Evolutionary conservation across 2,797 vertebrate genomes (phyloP), one percentile per base, ranked within the genome.

Genomic region (Coluber constrictor): DNA sequence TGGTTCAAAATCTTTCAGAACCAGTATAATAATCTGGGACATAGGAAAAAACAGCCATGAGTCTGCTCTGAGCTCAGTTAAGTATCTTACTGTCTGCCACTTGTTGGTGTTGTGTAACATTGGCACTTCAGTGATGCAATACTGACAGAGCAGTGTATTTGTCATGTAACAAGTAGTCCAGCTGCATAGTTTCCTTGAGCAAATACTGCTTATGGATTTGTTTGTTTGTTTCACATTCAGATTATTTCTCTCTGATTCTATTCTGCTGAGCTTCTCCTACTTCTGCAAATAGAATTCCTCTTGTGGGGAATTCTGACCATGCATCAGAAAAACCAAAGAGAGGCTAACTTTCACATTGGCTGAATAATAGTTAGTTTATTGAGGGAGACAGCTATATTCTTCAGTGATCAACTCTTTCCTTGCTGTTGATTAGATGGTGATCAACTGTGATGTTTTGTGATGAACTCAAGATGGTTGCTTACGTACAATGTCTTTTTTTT

Each of bases 331-430:
- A 96, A 96, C 95, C 95, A 95, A 95, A 94, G 95, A 51, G 66
- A 93, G 95, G 95, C 96, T 95, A 96, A 96, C 91, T 43, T 94
- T 94, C 93, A 94, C 95, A 94, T 94, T 96, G 93, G 96, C 94
- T 96, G 96, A 97, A 95, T 95, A 96, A 96, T 96, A 94, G 91
- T 90, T 95, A 1, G 5, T 37, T 96, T 95, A 96, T 97, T 91
- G 95, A 95, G 94, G 94, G 94, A 95, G 96, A 96, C 96, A 96
- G 95, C 89, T 59, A 74, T 86, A 93, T 91, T 93, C 74, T 88
- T 54, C 3, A 86, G 91, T 90, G 93, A 92, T 95, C 90, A 83
- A 95, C 95, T 93, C 94, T 94, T 92, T 96, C 93, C 92, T 96
- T 93, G 89, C 83, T 90, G 89, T 60, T 94, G 96, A 97, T 96